phyloP scores from a whole-genome alignment of 2,797 vertebrate species.

The Hypotaenidia philippensis region DNA sequence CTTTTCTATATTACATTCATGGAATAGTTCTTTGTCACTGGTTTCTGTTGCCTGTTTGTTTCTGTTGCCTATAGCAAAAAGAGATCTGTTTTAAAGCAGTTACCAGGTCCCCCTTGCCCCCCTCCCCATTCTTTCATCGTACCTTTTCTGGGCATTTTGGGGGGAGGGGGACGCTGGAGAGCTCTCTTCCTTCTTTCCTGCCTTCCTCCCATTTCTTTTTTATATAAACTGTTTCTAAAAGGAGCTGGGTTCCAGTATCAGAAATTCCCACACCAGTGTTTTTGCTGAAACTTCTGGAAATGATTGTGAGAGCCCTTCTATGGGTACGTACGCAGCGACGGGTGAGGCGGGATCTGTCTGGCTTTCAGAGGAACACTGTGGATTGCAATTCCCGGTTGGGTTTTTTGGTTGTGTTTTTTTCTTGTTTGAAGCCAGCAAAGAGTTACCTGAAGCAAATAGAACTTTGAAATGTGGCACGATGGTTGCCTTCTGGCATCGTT shows the following conservation, averaged over 20 bases:
- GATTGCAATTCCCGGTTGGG: not conserved
- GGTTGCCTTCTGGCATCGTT: rapidly evolving
- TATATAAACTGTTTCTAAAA: not conserved
- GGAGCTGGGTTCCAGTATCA: not conserved
- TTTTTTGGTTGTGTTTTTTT: no score
- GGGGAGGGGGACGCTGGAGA: rapidly evolving
- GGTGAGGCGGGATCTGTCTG: not conserved
- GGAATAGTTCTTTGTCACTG: slow-evolving; percentile 43
- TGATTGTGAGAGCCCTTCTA: not conserved
- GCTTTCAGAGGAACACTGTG: not conserved
- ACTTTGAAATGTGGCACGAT: not conserved
- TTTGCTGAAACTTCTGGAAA: not conserved
- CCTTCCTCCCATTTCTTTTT: not conserved
- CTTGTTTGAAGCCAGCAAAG: not conserved
- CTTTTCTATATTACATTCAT: slow-evolving; percentile 44
- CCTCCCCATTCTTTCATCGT: not conserved
- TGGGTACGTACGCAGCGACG: not conserved
- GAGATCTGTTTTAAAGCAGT: not conserved
- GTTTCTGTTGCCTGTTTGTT: slow-evolving; percentile 37
- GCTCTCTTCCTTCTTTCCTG: not conserved
- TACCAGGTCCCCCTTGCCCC: not conserved
- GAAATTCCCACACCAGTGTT: not conserved
- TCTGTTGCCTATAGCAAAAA: slow-evolving; percentile 48
- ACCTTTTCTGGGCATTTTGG: not conserved
- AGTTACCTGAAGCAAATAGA: not conserved